A percentile compares a stretch with the other conserved stretches of the same genome.
Evolutionary conservation across 2,113 vertebrate species (phyloP).

Genomic region (Oceanodroma tethys): DNA sequence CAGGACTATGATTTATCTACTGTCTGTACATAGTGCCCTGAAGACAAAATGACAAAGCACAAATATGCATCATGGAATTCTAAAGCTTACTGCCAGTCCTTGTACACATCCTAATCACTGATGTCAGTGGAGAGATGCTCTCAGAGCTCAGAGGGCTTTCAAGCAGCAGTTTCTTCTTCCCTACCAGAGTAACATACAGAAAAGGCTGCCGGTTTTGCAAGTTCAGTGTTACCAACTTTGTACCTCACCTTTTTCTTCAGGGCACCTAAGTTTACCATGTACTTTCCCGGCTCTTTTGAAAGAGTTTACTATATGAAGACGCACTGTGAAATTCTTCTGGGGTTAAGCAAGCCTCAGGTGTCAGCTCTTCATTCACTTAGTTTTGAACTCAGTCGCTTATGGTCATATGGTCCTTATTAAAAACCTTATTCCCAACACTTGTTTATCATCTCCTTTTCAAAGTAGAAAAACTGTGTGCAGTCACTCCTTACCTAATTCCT

Average conservation of each 20-base stretch:
- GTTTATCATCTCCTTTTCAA: background rate
- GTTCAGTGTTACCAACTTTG: background rate
- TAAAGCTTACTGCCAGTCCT: background rate
- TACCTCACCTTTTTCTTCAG: background rate
- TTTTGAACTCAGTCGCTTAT: background rate
- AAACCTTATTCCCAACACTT: background rate
- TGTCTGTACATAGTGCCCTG: background rate
- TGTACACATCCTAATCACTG: background rate
- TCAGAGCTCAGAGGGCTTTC: background rate
- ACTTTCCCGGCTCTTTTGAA: background rate
- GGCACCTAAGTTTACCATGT: background rate
- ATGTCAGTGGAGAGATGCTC: background rate
- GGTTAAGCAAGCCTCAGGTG: background rate
- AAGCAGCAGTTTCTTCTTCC: background rate
- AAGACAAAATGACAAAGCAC: background rate
- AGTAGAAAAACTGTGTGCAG: background rate
- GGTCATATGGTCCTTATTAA: background rate
- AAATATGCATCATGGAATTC: background rate
- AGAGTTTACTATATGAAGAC: background rate
- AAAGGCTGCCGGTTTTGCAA: background rate
- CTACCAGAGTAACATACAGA: background rate
- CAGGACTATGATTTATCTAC: background rate
- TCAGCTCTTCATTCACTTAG: background rate
- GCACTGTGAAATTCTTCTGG: background rate
- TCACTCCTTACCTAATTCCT: background rate